phyloP scores from a whole-genome alignment of 2,888 invertebrate species.

The Zele albiditarsus region DNA sequence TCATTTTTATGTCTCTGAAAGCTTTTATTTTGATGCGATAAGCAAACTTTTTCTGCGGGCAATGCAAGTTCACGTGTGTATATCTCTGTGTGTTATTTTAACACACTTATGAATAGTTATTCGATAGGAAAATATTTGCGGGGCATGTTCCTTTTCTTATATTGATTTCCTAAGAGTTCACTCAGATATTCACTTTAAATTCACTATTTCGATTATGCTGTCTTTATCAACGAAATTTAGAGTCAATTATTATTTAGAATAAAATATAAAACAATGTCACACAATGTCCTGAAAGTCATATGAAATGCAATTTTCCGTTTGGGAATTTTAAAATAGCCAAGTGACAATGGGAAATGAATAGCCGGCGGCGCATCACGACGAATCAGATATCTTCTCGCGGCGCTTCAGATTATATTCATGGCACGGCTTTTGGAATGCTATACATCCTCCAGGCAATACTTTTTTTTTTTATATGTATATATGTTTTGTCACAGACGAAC shows the following conservation, averaged over 20 bases:
- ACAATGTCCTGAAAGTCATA: conserved; percentile 9
- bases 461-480: conserved; percentile 26
- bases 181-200: no score
- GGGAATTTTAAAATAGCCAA: conserved; percentile 35
- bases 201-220: no score
- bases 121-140: no score
- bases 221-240: no score
- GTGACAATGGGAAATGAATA: conserved; percentile 36
- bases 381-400: conserved; percentile 30
- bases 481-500: conserved; percentile 16
- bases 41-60: no score
- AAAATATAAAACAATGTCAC: not conserved
- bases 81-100: no score
- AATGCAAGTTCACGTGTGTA: no score
- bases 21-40: no score
- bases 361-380: conserved; percentile 13
- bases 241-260: not conserved
- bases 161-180: no score
- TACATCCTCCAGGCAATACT: conserved; percentile 22
- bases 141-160: no score
- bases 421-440: conserved; percentile 16
- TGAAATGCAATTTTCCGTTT: conserved; percentile 23
- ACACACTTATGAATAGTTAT: no score
- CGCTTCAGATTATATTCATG: conserved; percentile 31
- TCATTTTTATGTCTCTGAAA: not conserved